These are phyloP conservation scores for Stichodactyla helianthus DNA, from an alignment of 64 coral and sea anemone species.

Conservation along the genomic window DNA sequence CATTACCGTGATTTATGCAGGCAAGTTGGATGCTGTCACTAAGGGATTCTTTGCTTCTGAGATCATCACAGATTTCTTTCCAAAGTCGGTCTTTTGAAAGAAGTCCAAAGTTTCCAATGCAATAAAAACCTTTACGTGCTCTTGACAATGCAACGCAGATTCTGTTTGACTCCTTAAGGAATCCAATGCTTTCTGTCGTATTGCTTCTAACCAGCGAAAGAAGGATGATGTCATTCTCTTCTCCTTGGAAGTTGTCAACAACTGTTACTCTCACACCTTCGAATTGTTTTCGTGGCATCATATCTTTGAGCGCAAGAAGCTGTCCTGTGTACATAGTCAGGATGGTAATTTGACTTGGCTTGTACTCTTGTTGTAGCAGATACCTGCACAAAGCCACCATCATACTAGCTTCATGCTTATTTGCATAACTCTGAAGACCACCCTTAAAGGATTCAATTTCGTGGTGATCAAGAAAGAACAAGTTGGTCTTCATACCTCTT, in stretches of 20 bases:
- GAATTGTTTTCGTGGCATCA: slow-evolving; percentile 50
- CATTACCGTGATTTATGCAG: slow-evolving; percentile 50
- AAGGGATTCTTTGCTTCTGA: not conserved
- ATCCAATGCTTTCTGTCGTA: slow-evolving; percentile 55
- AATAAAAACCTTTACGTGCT: slow-evolving; percentile 44
- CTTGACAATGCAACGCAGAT: slow-evolving; percentile 47
- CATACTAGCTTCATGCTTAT: slow-evolving; percentile 69
- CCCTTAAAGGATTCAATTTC: slow-evolving; percentile 14
- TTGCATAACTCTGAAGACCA: slow-evolving; percentile 67
- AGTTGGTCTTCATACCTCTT: slow-evolving; percentile 47
- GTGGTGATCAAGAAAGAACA: slow-evolving; percentile 77
- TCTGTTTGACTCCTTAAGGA: slow-evolving; percentile 54
- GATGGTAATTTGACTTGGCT: slow-evolving; percentile 56
- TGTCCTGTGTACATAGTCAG: slow-evolving; percentile 85
- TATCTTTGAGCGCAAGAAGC: slow-evolving; percentile 59
- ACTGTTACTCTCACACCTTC: slow-evolving; percentile 58
- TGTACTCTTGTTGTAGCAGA: slow-evolving; percentile 63
- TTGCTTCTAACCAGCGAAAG: slow-evolving; percentile 81
- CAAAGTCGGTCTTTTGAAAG: slow-evolving; percentile 11
- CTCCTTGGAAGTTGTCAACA: slow-evolving; percentile 83
- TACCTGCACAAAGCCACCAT: slow-evolving; percentile 66
- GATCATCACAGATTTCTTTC: slow-evolving; percentile 31
- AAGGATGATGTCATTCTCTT: slow-evolving; percentile 82
- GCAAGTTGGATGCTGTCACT: slow-evolving; percentile 5
- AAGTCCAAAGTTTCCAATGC: slow-evolving; percentile 43